Evolutionary conservation across 2,888 invertebrate genomes (phyloP), one percentile per base, ranked within the genome.

Genomic region (Tenthredo livida): DNA sequence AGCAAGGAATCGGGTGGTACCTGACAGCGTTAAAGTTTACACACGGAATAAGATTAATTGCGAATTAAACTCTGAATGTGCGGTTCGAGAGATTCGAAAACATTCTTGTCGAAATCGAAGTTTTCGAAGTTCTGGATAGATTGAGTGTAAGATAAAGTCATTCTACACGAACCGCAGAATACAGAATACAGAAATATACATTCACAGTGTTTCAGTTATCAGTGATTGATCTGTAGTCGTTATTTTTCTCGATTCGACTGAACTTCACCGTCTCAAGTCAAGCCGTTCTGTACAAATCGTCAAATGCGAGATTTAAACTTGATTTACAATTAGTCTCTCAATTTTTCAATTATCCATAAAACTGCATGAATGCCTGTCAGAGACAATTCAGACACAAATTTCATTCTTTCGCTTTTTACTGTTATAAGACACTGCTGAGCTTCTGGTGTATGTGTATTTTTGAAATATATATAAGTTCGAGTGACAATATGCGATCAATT

Each of bases 381-480:
- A 17, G n/a, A 54, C 6, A 54, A 54, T 54, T 54, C n/a, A n/a
- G 54, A 54, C 54, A n/a, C n/a, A 54, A n/a, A 54, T 54, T 54
- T 54, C 17, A n/a, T 54, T 7, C 6, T n/a, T 7, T 54, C 7
- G 5, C 54, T 54, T 54, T 54, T 54, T n/a, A 50, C n/a, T 54
- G 54, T 54, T 54, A n/a, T n/a, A 5, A 50, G 50, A 50, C 6
- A 43, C 17, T 50, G 50, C 17, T 5, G 10, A 54, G 54, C 54
- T 54, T 61, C 61, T 61, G 10, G 21, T 10, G 10, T 61, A 12
- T 61, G 6, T 61, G 17, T 61, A 25, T 25, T 61, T 21, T 25
- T 21, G 61, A 61, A 61, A 40, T 72, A 72, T n/a, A 40, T 72
- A 72, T n/a, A 40, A 40, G 72, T 72, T 72, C 21, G 10, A 37